Percentiles rank a stretch among this genome's conserved stretches.
Evolutionary conservation across 2,888 invertebrate genomes (phyloP).

Genomic region (Netelia melanura): DNA sequence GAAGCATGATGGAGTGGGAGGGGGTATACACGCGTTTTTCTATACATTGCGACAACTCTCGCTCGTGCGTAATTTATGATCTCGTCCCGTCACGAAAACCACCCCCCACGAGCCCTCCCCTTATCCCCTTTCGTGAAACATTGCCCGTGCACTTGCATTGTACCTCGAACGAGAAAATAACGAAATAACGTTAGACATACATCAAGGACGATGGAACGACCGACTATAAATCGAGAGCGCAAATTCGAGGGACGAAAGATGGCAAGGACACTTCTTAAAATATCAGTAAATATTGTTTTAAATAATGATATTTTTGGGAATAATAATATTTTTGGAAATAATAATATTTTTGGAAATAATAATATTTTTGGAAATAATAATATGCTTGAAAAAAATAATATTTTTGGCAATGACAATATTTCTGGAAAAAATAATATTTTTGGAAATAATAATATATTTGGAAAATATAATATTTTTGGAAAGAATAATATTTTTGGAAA

Average conservation of each 20-base stretch:
- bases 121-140: conserved; percentile 28
- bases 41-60: conserved; percentile 50
- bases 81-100: conserved; percentile 71
- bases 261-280: no score
- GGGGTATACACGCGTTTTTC: conserved; percentile 11
- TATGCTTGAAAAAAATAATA: no score
- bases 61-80: conserved; percentile 73
- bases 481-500: no score
- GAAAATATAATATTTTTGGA: no score
- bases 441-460: no score
- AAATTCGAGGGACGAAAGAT: neutral
- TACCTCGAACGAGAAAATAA: conserved; percentile 50
- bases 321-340: no score
- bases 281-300: no score
- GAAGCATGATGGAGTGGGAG: neutral
- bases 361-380: no score
- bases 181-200: conserved; percentile 42
- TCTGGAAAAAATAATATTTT: no score
- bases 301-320: no score
- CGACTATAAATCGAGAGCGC: neutral
- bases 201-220: neutral
- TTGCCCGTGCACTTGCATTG: conserved; percentile 57
- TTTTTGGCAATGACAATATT: no score
- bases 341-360: no score
- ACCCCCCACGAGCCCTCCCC: conserved; percentile 21